Evolutionary conservation across 2,888 invertebrate genomes (phyloP).

Genomic region (Limnephilus marmoratus): DNA sequence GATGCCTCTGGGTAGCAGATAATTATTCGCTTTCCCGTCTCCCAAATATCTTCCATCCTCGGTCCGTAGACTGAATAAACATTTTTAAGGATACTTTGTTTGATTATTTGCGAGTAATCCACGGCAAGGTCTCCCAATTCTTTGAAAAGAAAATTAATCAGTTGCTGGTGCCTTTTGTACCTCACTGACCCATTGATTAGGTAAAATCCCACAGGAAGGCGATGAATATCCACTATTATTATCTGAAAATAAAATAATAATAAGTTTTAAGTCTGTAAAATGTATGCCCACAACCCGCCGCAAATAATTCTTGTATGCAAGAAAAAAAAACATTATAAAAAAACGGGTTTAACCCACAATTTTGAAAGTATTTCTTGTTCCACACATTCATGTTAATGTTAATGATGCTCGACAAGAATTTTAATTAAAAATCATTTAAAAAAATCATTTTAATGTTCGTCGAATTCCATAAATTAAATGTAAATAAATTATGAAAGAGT

Average conservation of each 20-base stretch:
- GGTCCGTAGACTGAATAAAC: conserved; percentile 70
- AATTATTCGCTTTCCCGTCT: conserved; percentile 74
- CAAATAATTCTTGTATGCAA: neutral
- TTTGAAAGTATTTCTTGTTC: neutral
- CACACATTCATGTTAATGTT: neutral
- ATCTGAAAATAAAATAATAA: conserved; percentile 71
- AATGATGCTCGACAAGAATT: neutral
- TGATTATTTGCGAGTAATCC: conserved; percentile 68
- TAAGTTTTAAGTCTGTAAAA: neutral
- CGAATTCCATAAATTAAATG: neutral
- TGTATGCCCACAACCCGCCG: neutral
- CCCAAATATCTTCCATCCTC: conserved; percentile 74
- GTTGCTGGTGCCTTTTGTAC: conserved; percentile 72
- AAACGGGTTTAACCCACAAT: no score
- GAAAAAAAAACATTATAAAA: neutral
- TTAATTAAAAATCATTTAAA: neutral
- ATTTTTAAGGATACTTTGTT: conserved; percentile 45
- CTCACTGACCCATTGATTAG: conserved; percentile 67
- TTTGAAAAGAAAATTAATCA: conserved; percentile 75
- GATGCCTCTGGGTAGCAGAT: conserved; percentile 77
- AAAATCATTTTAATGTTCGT: neutral
- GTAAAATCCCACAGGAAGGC: conserved; percentile 85
- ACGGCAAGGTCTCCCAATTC: conserved; percentile 77
- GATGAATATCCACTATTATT: conserved; percentile 89
- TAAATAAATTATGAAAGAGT: neutral